Evolutionary conservation across 2,888 invertebrate species (phyloP), one percentile per base, ranked within the genome.

Genomic region (Ptycholaimellus sp.): DNA sequence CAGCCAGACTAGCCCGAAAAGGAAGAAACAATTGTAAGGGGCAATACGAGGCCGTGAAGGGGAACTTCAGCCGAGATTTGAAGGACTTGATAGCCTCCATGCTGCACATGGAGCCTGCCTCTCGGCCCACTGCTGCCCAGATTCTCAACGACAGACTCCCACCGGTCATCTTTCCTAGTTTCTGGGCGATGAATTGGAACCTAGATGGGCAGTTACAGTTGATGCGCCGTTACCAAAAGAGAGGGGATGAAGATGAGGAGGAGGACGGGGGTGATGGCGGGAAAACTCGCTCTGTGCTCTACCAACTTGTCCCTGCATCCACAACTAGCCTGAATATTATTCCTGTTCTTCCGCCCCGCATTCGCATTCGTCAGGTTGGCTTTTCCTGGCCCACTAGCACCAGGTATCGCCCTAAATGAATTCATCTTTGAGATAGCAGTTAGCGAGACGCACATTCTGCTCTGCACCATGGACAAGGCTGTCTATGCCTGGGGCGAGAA

Each of bases 401-500:
- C 23, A 22, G 14, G 11, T 32, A 37, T 32, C 37, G 16, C 6
- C n/a, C 16, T 9, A 23, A 11, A 33, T 16, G 33, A 11, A 28
- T 36, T 13, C 17, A 30, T n/a, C 25, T 36, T 60, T 19, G 58
- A 65, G 48, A 62, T 72, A 21, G 62, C 68, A n/a, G 62, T 67
- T 42, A 67, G 69, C 46, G 61, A 61, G 37, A 66, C 66, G 1
- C 72, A 72, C 51, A 65, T 66, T 46, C 61, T 72, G 23, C 67
- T 67, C 4, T 61, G 71, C 5, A 69, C 69, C 31, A 37, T 46
- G 59, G 72, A 74, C 52, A 65, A 67, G 18, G 60, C 68, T 27
- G 71, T 72, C 2, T 74, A 69, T 52, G 66, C 70, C 1, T 75
- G 74, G 73, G 75, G 75, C 16, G 69, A 70, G 49, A 72, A 72